A percentile compares a stretch with the other conserved stretches of the same genome.
Conservation (phyloP, 2,113 vertebrate genomes). For the Nerophis lumbriciformis region DNA sequence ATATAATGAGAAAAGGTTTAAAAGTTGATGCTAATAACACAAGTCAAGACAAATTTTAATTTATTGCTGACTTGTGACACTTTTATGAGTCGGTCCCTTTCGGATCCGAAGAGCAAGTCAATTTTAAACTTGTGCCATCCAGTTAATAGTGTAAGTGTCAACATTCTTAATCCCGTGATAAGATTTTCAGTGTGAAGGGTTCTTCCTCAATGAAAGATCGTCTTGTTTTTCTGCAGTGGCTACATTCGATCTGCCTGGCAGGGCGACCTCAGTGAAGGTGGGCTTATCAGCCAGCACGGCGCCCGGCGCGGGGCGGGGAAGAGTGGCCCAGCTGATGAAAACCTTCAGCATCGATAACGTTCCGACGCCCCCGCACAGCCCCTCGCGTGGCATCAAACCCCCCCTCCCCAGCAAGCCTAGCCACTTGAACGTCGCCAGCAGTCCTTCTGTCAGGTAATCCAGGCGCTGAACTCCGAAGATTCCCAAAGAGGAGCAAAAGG, state of each 20-base stretch:
- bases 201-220: background rate
- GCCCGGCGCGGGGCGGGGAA: conserved; percentile 50
- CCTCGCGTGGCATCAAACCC: conserved; percentile 55
- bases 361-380: conserved; percentile 25
- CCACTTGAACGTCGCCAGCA: conserved; percentile 59
- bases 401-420: conserved; percentile 67
- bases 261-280: conserved; percentile 14
- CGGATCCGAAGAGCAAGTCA: too few relatives aligned
- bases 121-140: too few relatives aligned
- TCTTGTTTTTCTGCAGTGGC: conserved; percentile 34
- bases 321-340: conserved; percentile 74
- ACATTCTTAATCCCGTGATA: too few relatives aligned
- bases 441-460: conserved; percentile 70
- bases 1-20: too few relatives aligned
- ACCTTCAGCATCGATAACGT: conserved; percentile 54
- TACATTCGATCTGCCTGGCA: conserved; percentile 31
- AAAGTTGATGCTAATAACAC: too few relatives aligned
- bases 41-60: too few relatives aligned
- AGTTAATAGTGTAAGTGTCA: too few relatives aligned
- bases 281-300: conserved; percentile 14
- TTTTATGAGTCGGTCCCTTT: too few relatives aligned
- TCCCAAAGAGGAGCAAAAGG: background rate
- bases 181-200: background rate
- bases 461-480: background rate
- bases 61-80: too few relatives aligned